Evolutionary conservation across 1,140 invertebrate species (phyloP).

Genomic region (Anthonomus grandis): DNA sequence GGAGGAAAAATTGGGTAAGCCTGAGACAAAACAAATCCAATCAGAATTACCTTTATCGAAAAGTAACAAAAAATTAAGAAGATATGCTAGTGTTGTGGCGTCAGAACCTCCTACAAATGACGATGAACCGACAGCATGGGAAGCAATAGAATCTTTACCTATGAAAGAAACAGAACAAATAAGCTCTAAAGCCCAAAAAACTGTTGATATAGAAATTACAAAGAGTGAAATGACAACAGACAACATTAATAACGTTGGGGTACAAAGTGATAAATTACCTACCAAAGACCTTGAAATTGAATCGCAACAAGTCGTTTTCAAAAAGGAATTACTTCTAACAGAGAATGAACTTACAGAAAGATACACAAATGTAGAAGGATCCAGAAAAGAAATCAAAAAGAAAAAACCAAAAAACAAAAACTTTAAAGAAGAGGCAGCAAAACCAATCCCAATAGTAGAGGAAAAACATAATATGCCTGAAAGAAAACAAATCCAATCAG

Average conservation of each 20-base stretch:
- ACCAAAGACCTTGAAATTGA: no score
- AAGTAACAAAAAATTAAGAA: slow-evolving; percentile 14
- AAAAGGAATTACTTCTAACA: no score
- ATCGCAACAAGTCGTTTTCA: no score
- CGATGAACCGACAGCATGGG: neutral
- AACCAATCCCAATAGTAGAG: neutral
- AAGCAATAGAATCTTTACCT: neutral
- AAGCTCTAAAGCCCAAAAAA: neutral
- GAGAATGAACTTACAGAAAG: no score
- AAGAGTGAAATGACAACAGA: no score
- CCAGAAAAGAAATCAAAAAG: neutral
- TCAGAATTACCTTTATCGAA: neutral
- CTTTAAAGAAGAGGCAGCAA: no score
- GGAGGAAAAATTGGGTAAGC: neutral
- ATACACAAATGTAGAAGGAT: no score
- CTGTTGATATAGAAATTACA: no score
- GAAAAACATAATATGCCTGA: neutral
- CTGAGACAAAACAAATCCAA: neutral
- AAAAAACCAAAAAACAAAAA: neutral
- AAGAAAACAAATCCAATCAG: neutral
- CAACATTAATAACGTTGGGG: no score
- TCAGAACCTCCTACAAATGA: slow-evolving; percentile 6
- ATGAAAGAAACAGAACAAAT: neutral
- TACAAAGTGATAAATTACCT: no score
- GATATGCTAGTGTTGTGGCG: slow-evolving; percentile 21